A percentile compares a stretch with the other conserved stretches of the same genome.
Evolutionary conservation across 2,113 vertebrate genomes (phyloP).

Genomic region (Ariopsis seemanni): DNA sequence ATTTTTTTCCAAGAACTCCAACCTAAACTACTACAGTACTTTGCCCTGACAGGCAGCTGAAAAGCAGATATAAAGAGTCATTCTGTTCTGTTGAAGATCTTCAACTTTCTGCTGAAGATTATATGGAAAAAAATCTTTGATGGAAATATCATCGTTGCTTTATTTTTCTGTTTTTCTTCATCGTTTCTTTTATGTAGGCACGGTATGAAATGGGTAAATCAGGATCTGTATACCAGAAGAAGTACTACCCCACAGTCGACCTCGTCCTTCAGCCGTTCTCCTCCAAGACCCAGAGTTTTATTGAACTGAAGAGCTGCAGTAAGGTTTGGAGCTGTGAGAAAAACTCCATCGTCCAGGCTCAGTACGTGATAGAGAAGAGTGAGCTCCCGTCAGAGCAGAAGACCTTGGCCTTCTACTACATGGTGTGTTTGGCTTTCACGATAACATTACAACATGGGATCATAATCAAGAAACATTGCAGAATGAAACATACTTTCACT

Average conservation of each 20-base stretch:
- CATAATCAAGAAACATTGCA: background rate
- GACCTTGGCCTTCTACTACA: slow-evolving; percentile 63
- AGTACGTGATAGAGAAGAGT: slow-evolving; percentile 67
- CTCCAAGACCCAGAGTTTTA: slow-evolving; percentile 70
- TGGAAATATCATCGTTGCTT: background rate
- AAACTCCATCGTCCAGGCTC: slow-evolving; percentile 49
- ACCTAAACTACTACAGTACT: too few relatives aligned
- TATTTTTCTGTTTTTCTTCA: background rate
- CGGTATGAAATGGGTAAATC: accelerated
- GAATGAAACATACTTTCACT: too few relatives aligned
- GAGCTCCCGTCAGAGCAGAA: slow-evolving; percentile 58
- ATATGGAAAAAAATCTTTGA: too few relatives aligned
- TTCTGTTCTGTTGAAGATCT: too few relatives aligned
- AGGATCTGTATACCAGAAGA: accelerated
- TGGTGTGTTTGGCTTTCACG: slow-evolving; percentile 56
- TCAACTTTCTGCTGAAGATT: too few relatives aligned
- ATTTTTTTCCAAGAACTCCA: too few relatives aligned
- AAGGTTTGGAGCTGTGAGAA: slow-evolving; percentile 55
- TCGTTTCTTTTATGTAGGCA: slow-evolving; percentile 55
- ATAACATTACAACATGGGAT: background rate
- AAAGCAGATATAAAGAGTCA: too few relatives aligned
- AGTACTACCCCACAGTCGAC: slow-evolving; percentile 24
- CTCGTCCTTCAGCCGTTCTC: slow-evolving; percentile 46
- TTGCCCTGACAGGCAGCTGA: too few relatives aligned
- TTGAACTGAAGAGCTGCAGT: slow-evolving; percentile 60